Evolutionary conservation across 2,113 vertebrate genomes (phyloP).

Genomic region (Embiotoca jacksoni): DNA sequence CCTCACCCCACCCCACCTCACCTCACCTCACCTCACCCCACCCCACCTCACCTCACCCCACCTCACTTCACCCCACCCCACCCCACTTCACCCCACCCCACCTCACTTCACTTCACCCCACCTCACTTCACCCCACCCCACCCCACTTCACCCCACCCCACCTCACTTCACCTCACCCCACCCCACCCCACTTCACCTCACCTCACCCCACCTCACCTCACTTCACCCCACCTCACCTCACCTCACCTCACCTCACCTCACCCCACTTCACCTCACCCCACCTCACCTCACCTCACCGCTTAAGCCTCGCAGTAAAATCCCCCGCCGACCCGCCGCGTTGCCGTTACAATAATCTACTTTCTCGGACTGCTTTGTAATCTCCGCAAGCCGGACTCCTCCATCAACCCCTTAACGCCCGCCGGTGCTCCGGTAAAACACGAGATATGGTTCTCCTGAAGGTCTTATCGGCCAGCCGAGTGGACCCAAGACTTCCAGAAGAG

Average conservation of each 20-base stretch:
- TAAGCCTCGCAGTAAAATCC: not conserved
- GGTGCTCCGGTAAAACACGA: slow-evolving; percentile 62
- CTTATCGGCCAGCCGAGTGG: slow-evolving; percentile 67
- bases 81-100: not conserved
- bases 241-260: too few species aligned
- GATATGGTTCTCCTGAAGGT: slow-evolving; percentile 65
- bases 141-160: too few species aligned
- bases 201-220: too few species aligned
- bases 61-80: not conserved
- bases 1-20: too few species aligned
- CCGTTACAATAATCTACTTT: slow-evolving; percentile 40
- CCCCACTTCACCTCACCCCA: too few species aligned
- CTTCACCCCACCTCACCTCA: too few species aligned
- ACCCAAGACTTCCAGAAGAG: slow-evolving; percentile 60
- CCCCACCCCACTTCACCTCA: too few species aligned
- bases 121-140: too few species aligned
- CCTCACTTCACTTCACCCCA: too few species aligned
- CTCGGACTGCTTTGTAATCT: slow-evolving; percentile 46
- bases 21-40: too few species aligned
- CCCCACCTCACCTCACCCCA: not conserved
- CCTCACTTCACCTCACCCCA: too few species aligned
- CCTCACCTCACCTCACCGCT: not conserved
- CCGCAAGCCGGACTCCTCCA: slow-evolving; percentile 57
- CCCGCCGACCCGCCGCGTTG: not conserved
- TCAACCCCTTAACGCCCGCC: slow-evolving; percentile 55